phyloP scores from a whole-genome alignment of 2,888 invertebrate genomes.

The Aelia acuminata region DNA sequence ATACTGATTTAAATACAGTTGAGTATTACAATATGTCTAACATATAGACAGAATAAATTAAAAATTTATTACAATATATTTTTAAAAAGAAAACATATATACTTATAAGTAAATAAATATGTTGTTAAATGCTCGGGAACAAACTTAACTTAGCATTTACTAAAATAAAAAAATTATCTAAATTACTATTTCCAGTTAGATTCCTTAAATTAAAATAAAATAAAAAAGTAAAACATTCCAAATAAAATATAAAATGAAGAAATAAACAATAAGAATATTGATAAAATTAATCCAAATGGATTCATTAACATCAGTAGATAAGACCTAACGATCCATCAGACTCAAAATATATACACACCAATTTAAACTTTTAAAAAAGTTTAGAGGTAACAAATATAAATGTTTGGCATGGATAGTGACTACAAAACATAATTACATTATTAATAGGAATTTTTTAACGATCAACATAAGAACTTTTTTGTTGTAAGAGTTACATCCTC shows the following conservation, averaged over 20 bases:
- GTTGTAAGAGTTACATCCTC: constrained; percentile 87
- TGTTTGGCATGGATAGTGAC: constrained; percentile 56
- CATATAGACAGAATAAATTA: constrained; percentile 11
- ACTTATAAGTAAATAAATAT: background rate
- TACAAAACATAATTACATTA: constrained; percentile 54
- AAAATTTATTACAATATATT: constrained; percentile 3
- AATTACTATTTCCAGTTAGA: constrained; percentile 17
- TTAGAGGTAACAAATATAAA: constrained; percentile 52
- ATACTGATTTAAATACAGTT: constrained; percentile 46
- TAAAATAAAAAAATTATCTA: constrained; percentile 16
- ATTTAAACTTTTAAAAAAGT: background rate
- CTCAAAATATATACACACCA: constrained; percentile 28
- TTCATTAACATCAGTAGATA: background rate
- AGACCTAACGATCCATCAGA: background rate
- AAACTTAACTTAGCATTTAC: background rate
- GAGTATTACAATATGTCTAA: constrained; percentile 35
- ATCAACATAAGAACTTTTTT: constrained; percentile 76
- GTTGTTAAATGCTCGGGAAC: background rate
- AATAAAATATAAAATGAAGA: constrained; percentile 11
- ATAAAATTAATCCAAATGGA: background rate
- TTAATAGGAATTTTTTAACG: constrained; percentile 42
- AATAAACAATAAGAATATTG: constrained; percentile 20
- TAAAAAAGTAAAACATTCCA: constrained; percentile 12
- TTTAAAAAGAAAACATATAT: background rate
- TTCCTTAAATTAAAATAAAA: constrained; percentile 8